A percentile compares a stretch with the other conserved stretches of the same genome.
phyloP scores from a whole-genome alignment of 1,140 invertebrate genomes.

The Phocides pigmalion region DNA sequence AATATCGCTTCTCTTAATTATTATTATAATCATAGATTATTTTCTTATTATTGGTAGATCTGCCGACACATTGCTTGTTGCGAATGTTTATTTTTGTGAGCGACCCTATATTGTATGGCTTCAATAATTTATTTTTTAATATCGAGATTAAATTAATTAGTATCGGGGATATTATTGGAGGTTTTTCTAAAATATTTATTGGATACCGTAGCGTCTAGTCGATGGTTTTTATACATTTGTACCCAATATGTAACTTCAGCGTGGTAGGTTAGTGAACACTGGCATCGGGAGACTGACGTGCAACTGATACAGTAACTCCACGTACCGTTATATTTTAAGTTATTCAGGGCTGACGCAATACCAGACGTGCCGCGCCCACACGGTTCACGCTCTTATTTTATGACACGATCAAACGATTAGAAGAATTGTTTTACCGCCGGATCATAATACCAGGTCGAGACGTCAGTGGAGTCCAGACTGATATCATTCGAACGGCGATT shows the following conservation, averaged over 20 bases:
- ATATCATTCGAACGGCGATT: not conserved
- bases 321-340: slow-evolving; percentile 58
- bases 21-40: slow-evolving; percentile 66
- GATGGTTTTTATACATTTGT: slow-evolving; percentile 54
- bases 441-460: slow-evolving; percentile 33
- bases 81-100: slow-evolving; percentile 54
- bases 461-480: not conserved
- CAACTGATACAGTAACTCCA: slow-evolving; percentile 44
- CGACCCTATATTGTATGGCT: slow-evolving; percentile 49
- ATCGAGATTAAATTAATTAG: slow-evolving; percentile 43
- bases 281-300: slow-evolving; percentile 60
- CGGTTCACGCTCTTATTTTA: not conserved
- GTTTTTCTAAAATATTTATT: slow-evolving; percentile 56
- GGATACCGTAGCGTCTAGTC: slow-evolving; percentile 74
- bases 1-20: slow-evolving; percentile 63
- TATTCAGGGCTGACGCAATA: slow-evolving; percentile 66
- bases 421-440: not conserved
- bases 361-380: slow-evolving; percentile 45
- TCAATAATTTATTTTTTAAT: slow-evolving; percentile 65
- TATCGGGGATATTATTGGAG: slow-evolving; percentile 35
- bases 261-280: slow-evolving; percentile 42
- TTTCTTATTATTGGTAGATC: slow-evolving; percentile 63
- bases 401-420: not conserved
- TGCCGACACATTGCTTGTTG: slow-evolving; percentile 49
- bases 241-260: slow-evolving; percentile 35